Percentiles rank a stretch among this genome's conserved stretches.
Conservation (phyloP, 2,888 invertebrate genomes). For the Campoletis raptor region DNA sequence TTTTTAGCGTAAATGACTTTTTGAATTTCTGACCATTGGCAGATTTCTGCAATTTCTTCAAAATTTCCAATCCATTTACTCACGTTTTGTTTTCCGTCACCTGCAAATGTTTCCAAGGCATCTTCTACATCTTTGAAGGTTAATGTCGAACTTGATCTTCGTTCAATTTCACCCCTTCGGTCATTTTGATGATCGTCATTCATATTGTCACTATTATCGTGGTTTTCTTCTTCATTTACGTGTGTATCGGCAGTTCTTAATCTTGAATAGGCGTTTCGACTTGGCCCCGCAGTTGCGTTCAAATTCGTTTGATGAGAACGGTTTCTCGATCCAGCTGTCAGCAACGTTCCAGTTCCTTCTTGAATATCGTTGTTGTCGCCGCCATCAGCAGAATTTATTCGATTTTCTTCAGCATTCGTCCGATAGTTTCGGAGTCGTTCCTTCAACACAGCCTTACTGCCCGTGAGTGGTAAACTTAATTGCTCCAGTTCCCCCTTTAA, state of each 20-base stretch:
- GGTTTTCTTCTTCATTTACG: neutral
- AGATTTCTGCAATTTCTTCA: neutral
- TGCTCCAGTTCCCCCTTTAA: neutral
- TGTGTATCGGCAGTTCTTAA: neutral
- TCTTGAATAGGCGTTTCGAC: neutral
- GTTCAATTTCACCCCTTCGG: neutral
- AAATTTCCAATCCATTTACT: neutral
- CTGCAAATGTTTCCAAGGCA: constrained; percentile 3
- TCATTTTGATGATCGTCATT: neutral
- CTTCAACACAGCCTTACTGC: neutral
- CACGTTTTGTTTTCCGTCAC: neutral
- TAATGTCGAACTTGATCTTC: neutral
- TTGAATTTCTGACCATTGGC: neutral
- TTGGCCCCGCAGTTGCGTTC: neutral
- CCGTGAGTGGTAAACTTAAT: neutral
- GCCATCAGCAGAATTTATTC: neutral
- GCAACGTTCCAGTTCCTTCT: neutral
- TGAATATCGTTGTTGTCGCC: neutral
- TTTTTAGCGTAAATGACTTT: constrained; percentile 9
- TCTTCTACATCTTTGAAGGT: constrained; percentile 7
- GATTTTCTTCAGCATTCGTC: neutral
- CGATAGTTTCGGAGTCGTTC: no score
- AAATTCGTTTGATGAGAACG: neutral
- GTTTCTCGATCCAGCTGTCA: neutral
- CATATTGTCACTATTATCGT: neutral